Evolutionary conservation across 2,113 vertebrate species (phyloP), one percentile per base, ranked within the genome.

Genomic region (Ctenodactylus gundi): DNA sequence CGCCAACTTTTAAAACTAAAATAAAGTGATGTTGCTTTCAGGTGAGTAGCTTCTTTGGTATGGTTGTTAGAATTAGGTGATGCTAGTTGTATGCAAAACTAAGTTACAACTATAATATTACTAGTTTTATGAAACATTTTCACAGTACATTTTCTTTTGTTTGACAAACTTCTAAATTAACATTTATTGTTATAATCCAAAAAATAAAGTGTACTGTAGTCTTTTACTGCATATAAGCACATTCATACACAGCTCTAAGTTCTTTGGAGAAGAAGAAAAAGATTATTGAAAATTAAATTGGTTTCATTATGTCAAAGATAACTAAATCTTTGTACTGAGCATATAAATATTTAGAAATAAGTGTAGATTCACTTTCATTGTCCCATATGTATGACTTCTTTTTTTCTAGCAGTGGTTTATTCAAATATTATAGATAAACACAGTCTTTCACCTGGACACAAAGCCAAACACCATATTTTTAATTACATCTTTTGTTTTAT

Each of bases 301-400:
- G 70, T 46, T 72, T 62, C 68, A 46, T 20, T 2, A 57, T 27
- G 9, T 81, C 64, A 83, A 57, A 73, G 84, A 90, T 78, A 49
- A 87, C 4, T 62, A 41, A 83, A 84, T 55, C n/a, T 78, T 18
- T 83, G 20, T 36, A 17, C 1, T 44, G 29, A 34, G 3, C 64
- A 39, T n/a, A 78, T 73, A 78, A 77, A 78, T 89, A 36, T 89
- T 20, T 78, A 34, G 41, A 89, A 93, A 93, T 88, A 77, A 82
- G 0, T 82, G 12, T 7, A 82, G 13, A 89, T 89, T 81, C 36
- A 82, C 58, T 78, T 31, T 39, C 10, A 77, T 31, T 46, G 51
- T 39, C 39, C 27, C 29, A 2, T 27, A 67, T 39, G 31, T 60
- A 0, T 39, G 20, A 23, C 5, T 51, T n/a, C 18, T 62, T 88